These are phyloP conservation scores for Agonopterix alstromeriana DNA, from an alignment of 2,888 invertebrate genomes.

Conservation along the genomic window DNA sequence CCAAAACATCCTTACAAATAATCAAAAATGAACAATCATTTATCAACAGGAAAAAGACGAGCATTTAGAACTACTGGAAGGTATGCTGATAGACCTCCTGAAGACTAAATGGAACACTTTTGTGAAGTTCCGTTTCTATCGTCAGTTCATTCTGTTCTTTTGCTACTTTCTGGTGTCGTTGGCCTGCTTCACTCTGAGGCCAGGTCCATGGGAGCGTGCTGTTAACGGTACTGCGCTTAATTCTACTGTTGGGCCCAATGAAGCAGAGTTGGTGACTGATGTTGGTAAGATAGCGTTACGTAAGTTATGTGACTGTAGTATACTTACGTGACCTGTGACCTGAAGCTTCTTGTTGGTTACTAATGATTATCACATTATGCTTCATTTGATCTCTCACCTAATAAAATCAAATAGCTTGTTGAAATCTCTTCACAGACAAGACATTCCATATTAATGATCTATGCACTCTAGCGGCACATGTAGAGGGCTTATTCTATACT, in stretches of 20 bases:
- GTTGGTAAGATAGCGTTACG: too few relatives aligned
- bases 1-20: too few relatives aligned
- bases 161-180: constrained; percentile 93
- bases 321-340: too few relatives aligned
- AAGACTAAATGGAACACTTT: constrained; percentile 99
- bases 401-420: too few relatives aligned
- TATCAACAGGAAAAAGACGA: constrained; percentile 90
- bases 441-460: background rate
- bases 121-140: constrained; percentile 95
- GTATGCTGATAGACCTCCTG: constrained; percentile 93
- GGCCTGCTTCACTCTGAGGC: constrained; percentile 91
- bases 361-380: too few relatives aligned
- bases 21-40: background rate
- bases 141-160: constrained; percentile 93
- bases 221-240: constrained; percentile 51
- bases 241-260: constrained; percentile 28
- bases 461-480: background rate
- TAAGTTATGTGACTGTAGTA: too few relatives aligned
- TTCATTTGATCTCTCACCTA: too few relatives aligned
- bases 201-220: constrained; percentile 83
- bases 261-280: too few relatives aligned
- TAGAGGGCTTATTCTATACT: background rate
- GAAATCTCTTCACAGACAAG: background rate
- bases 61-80: constrained; percentile 96
- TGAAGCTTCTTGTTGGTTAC: too few relatives aligned